phyloP scores from a whole-genome alignment of 2,797 vertebrate species.

The Erethizon dorsatum region DNA sequence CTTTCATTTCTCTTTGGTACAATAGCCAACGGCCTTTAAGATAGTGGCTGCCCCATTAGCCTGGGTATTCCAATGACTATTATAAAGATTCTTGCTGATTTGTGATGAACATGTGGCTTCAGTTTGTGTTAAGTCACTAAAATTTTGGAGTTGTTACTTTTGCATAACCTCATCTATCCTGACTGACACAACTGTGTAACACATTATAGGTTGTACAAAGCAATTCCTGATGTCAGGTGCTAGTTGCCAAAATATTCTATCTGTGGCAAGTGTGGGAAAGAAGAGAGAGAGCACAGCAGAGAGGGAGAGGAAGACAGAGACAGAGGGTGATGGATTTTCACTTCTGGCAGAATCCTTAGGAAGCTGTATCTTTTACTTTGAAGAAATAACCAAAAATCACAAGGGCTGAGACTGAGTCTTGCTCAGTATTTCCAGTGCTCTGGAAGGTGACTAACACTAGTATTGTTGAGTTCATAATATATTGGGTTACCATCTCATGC shows the following conservation, averaged over 20 bases:
- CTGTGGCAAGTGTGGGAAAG: background rate
- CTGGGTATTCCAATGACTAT: background rate
- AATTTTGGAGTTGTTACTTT: slow-evolving; percentile 37
- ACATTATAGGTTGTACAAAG: background rate
- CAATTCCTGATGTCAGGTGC: background rate
- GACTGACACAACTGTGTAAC: background rate
- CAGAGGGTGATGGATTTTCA: background rate
- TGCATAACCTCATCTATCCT: background rate
- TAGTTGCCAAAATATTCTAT: background rate
- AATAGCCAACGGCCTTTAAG: background rate
- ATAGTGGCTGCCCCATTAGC: background rate
- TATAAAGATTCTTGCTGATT: background rate
- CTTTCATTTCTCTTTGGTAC: background rate
- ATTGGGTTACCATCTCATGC: slow-evolving; percentile 10
- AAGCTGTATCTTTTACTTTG: slow-evolving; percentile 11
- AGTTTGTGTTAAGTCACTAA: slow-evolving; percentile 32
- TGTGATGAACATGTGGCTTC: background rate
- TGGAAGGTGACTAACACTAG: background rate
- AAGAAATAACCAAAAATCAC: background rate
- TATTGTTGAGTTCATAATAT: slow-evolving; percentile 7
- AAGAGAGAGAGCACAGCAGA: background rate
- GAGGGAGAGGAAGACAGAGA: background rate
- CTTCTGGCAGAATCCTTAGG: background rate
- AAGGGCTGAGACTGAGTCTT: background rate
- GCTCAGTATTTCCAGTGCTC: background rate